A percentile compares a stretch with the other conserved stretches of the same genome.
These are phyloP conservation scores for Criorhina ranunculi DNA, from an alignment of 2,888 invertebrate species.

Conservation along the genomic window DNA sequence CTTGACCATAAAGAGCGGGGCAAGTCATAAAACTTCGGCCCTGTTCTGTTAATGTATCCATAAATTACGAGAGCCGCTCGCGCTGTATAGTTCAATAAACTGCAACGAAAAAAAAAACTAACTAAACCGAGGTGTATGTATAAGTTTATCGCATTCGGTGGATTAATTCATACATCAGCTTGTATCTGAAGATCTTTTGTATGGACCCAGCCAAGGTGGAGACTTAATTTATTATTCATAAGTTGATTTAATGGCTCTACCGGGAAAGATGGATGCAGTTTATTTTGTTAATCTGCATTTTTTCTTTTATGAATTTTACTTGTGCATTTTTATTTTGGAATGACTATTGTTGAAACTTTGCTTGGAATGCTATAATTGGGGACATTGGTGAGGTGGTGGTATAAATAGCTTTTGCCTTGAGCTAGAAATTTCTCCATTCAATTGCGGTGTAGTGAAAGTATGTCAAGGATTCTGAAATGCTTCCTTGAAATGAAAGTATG, in stretches of 20 bases:
- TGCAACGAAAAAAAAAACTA: slow-evolving; percentile 7
- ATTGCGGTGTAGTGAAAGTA: no score
- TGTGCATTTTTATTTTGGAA: slow-evolving; percentile 30
- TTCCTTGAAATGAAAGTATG: no score
- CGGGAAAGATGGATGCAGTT: slow-evolving; percentile 1
- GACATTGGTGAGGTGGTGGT: no score
- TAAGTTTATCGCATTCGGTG: slow-evolving; percentile 10
- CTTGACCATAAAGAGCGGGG: slow-evolving; percentile 1
- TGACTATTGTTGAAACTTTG: slow-evolving; percentile 23
- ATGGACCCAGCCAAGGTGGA: slow-evolving; percentile 2
- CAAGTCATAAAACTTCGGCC: slow-evolving; percentile 41
- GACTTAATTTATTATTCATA: slow-evolving; percentile 40
- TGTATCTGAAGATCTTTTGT: slow-evolving; percentile 10
- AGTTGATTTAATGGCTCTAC: slow-evolving; percentile 32
- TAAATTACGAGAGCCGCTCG: slow-evolving; percentile 43
- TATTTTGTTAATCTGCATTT: neutral
- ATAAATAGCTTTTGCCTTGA: no score
- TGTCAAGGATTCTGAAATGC: no score
- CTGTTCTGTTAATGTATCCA: slow-evolving; percentile 50
- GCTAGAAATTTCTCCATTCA: no score
- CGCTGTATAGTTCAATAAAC: slow-evolving; percentile 49
- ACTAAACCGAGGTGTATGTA: neutral
- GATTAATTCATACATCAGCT: slow-evolving; percentile 49
- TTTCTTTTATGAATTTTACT: slow-evolving; percentile 22
- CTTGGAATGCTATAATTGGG: no score